Percentiles rank a stretch among this genome's conserved stretches.
Conservation (phyloP, 2,113 vertebrate species). For the Scytalopus superciliaris region DNA sequence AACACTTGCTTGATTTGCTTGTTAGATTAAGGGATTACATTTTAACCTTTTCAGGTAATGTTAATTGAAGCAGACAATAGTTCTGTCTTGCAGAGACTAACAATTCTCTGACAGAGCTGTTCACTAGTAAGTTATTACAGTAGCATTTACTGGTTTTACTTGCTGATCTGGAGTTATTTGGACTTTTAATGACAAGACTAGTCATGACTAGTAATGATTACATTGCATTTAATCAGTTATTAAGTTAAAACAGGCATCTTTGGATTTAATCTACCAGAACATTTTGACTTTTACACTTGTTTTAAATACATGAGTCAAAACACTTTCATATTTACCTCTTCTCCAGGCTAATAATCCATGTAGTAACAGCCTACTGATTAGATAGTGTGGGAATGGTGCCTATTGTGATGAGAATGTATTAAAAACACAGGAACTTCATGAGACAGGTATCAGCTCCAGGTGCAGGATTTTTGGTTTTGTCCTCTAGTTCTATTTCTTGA, state of each 20-base stretch:
- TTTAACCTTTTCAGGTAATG: neutral
- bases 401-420: neutral
- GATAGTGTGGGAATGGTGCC: neutral
- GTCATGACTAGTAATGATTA: neutral
- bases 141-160: neutral
- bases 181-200: neutral
- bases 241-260: neutral
- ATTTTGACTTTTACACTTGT: neutral
- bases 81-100: neutral
- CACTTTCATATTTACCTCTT: neutral
- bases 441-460: rapidly evolving
- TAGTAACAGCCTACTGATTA: neutral
- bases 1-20: neutral
- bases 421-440: neutral
- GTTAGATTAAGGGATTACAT: neutral
- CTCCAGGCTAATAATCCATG: neutral
- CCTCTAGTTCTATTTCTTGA: neutral
- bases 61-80: neutral
- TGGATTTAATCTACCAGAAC: neutral
- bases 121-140: neutral
- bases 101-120: neutral
- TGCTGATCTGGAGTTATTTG: neutral
- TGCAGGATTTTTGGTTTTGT: neutral
- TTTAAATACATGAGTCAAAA: neutral
- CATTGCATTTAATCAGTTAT: neutral